Evolutionary conservation across 2,797 vertebrate species (phyloP).

Genomic region (Podarcis siculus): DNA sequence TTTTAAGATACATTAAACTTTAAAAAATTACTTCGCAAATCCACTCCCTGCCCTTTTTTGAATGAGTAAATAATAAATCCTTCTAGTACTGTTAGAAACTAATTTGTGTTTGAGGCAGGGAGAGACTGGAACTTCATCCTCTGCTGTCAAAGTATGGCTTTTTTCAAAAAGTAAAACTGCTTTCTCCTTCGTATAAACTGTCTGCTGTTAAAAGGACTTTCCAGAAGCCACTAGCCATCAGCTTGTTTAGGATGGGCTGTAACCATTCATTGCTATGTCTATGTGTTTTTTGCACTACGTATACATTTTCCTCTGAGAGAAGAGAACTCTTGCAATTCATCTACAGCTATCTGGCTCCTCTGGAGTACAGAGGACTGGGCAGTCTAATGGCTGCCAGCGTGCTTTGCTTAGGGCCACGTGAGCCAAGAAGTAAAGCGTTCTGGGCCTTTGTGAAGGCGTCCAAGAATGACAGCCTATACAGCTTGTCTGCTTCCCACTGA

Average conservation of each 20-base stretch:
- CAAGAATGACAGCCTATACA: conserved; percentile 64
- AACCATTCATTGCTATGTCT: background rate
- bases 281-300: background rate
- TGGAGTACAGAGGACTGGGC: conserved; percentile 42
- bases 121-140: background rate
- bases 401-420: conserved; percentile 51
- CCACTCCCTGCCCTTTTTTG: background rate
- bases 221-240: background rate
- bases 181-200: background rate
- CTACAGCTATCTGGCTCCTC: conserved; percentile 24
- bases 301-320: conserved; percentile 39
- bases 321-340: conserved; percentile 33
- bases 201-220: background rate
- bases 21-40: background rate
- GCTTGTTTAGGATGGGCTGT: background rate
- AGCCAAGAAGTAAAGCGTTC: conserved; percentile 70
- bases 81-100: background rate
- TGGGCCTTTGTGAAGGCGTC: conserved; percentile 66
- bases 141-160: background rate
- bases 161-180: background rate
- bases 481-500: conserved; percentile 66
- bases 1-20: too few relatives aligned
- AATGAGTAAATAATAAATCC: background rate
- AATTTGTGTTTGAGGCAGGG: background rate
- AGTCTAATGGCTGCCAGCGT: conserved; percentile 39